Evolutionary conservation across 2,113 vertebrate genomes (phyloP).

Genomic region (Abramis brama): DNA sequence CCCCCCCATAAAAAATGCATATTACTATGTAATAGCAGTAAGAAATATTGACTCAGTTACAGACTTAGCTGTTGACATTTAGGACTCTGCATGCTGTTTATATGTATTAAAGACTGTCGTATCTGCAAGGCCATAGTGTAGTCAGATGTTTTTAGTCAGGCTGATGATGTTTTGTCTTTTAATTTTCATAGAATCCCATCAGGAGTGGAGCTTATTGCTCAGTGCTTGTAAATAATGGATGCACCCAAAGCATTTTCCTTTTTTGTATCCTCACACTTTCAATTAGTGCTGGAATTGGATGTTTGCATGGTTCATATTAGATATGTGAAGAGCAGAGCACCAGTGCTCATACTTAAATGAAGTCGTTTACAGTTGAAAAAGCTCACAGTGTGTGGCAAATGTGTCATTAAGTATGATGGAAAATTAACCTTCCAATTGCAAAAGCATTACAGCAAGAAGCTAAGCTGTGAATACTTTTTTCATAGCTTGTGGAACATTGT

Average conservation of each 20-base stretch:
- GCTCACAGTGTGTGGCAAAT: constrained; percentile 47
- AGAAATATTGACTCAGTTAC: neutral
- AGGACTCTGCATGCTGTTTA: constrained; percentile 13
- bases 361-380: constrained; percentile 44
- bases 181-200: constrained; percentile 30
- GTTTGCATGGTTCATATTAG: constrained; percentile 42
- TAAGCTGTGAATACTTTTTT: constrained; percentile 28
- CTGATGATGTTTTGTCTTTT: constrained; percentile 30
- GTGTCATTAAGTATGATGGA: constrained; percentile 32
- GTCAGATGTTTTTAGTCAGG: constrained; percentile 22
- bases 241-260: constrained; percentile 20
- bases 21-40: neutral
- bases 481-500: neutral
- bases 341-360: constrained; percentile 26
- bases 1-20: too few relatives aligned
- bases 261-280: constrained; percentile 36
- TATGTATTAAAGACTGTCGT: neutral
- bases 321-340: constrained; percentile 29
- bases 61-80: constrained; percentile 5
- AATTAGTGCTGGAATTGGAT: constrained; percentile 53
- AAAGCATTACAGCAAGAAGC: constrained; percentile 37
- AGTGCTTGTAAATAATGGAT: constrained; percentile 34
- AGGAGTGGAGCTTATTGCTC: constrained; percentile 5
- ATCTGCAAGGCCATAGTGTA: neutral
- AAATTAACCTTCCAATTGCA: constrained; percentile 33